Evolutionary conservation across 2,113 vertebrate species (phyloP).

Genomic region (Toxotes chatareus): DNA sequence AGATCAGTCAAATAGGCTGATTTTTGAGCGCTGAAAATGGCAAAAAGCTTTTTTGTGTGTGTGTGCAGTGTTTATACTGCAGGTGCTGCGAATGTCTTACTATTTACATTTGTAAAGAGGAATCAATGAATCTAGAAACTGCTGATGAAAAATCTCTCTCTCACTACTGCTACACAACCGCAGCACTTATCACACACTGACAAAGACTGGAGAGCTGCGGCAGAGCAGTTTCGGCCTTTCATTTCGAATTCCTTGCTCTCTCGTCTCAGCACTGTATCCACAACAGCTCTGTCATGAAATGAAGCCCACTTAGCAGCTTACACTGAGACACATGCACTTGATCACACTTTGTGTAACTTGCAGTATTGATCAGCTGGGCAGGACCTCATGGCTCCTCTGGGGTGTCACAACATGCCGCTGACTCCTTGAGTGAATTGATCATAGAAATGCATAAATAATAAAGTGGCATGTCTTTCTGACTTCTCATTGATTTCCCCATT

Average conservation of each 20-base stretch:
- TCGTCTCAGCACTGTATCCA: background rate
- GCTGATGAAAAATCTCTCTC: background rate
- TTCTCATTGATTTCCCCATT: constrained; percentile 80
- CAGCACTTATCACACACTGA: background rate
- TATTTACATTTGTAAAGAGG: constrained; percentile 18
- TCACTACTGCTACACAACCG: background rate
- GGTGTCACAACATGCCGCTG: constrained; percentile 8
- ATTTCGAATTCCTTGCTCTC: background rate
- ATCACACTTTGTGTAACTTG: constrained; percentile 26
- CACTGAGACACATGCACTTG: constrained; percentile 28
- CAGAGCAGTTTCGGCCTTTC: constrained; percentile 9
- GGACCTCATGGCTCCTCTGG: constrained; percentile 15
- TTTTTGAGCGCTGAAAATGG: constrained; percentile 15
- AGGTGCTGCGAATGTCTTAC: constrained; percentile 16
- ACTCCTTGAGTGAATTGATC: constrained; percentile 68
- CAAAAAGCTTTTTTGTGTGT: constrained; percentile 22
- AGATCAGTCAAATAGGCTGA: constrained; percentile 37
- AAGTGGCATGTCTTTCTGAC: constrained; percentile 75
- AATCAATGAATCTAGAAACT: constrained; percentile 4
- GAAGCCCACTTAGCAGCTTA: constrained; percentile 9
- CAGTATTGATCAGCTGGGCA: constrained; percentile 44
- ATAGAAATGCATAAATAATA: constrained; percentile 83
- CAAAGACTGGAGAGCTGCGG: background rate
- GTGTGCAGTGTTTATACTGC: constrained; percentile 15
- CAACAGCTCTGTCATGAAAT: constrained; percentile 16